These are phyloP conservation scores for Drosophila virilis DNA, from an alignment of 1,140 invertebrate genomes.

Conservation along the genomic window DNA sequence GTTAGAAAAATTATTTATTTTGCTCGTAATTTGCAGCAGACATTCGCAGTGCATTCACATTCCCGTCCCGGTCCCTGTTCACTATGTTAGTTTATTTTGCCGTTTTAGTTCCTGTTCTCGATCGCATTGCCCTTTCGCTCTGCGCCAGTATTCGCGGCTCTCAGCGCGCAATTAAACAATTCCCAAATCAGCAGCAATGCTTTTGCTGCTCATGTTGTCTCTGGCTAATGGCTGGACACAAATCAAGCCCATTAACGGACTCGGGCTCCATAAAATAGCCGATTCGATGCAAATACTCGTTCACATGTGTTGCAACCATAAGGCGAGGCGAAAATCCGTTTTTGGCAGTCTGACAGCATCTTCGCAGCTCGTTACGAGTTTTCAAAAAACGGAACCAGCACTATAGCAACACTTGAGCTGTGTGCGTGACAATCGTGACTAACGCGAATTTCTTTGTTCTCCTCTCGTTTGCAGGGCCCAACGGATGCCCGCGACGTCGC, in stretches of 20 bases:
- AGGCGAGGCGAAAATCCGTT: slow-evolving; percentile 47
- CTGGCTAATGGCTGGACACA: slow-evolving; percentile 29
- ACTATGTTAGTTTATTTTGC: too few species aligned
- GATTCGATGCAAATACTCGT: slow-evolving; percentile 12
- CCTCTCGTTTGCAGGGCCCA: slow-evolving; percentile 90
- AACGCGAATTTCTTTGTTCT: slow-evolving; percentile 55
- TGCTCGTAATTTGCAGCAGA: slow-evolving; percentile 53
- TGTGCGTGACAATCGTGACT: slow-evolving; percentile 53
- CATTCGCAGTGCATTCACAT: slow-evolving; percentile 53
- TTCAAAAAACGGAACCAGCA: slow-evolving; percentile 46
- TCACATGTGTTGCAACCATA: slow-evolving; percentile 53
- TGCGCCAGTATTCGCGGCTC: neutral
- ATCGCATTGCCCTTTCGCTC: slow-evolving; percentile 3
- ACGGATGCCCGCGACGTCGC: slow-evolving; percentile 96
- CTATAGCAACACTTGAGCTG: slow-evolving; percentile 6
- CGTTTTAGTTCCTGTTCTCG: neutral
- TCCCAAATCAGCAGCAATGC: slow-evolving; percentile 8
- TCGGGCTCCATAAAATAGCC: slow-evolving; percentile 18
- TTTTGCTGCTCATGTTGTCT: slow-evolving; percentile 11
- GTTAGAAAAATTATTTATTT: slow-evolving; percentile 60
- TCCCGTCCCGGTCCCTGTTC: neutral
- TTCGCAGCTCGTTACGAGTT: slow-evolving; percentile 74
- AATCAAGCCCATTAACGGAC: slow-evolving; percentile 55
- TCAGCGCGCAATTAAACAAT: slow-evolving; percentile 41
- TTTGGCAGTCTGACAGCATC: slow-evolving; percentile 48